Conservation (phyloP, 1,140 invertebrate genomes). For the Amyelois transitella region DNA sequence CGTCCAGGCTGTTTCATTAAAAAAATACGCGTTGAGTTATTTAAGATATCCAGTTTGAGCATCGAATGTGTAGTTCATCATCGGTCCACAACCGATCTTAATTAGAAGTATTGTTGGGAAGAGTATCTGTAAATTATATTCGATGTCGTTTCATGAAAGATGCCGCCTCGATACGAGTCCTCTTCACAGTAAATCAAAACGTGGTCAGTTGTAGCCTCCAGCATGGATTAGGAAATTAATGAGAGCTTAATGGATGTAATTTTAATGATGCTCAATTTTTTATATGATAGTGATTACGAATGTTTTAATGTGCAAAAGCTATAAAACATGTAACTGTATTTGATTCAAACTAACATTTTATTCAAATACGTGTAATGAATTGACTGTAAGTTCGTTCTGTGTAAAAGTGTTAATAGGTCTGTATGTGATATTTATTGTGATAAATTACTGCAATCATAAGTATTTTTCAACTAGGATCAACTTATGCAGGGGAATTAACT, state of each 20-base stretch:
- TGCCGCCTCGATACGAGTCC: constrained; percentile 9
- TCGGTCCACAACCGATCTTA: constrained; percentile 68
- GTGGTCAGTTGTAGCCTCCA: constrained; percentile 27
- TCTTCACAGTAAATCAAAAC: constrained; percentile 47
- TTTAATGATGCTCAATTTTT: constrained; percentile 59
- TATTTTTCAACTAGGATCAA: too few relatives aligned
- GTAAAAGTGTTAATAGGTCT: neutral
- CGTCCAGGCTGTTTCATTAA: constrained; percentile 59
- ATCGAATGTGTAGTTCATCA: constrained; percentile 57
- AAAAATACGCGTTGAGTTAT: too few relatives aligned
- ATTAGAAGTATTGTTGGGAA: constrained; percentile 68
- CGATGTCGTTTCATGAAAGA: constrained; percentile 36
- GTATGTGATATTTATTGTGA: too few relatives aligned
- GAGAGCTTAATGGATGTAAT: constrained; percentile 55
- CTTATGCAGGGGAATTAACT: too few relatives aligned
- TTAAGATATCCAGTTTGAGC: constrained; percentile 65
- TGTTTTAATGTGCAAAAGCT: constrained; percentile 50
- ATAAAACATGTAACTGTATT: constrained; percentile 43
- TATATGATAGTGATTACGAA: constrained; percentile 47
- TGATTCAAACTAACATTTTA: constrained; percentile 34
- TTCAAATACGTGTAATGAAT: constrained; percentile 33
- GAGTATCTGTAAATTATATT: constrained; percentile 53
- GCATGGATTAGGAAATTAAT: constrained; percentile 66
- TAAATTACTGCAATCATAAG: too few relatives aligned
- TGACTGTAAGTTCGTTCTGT: constrained; percentile 15